Evolutionary conservation across 2,888 invertebrate species (phyloP).

Genomic region (Hermaeophaga mercurialis): DNA sequence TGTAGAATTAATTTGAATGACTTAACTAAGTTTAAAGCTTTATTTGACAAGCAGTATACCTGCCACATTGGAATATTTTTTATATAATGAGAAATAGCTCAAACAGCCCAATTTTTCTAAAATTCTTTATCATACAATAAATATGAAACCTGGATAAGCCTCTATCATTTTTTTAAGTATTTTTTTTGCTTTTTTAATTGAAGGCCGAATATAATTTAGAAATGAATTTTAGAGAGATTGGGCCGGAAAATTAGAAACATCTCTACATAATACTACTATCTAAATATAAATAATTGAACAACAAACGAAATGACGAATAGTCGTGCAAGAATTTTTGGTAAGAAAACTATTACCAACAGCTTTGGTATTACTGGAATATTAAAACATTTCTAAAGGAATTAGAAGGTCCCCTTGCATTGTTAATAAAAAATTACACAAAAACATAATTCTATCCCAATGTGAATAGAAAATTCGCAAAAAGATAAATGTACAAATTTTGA

Average conservation of each 20-base stretch:
- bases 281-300: constrained; percentile 33
- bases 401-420: background rate
- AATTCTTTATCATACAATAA: too few relatives aligned
- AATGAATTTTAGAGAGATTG: constrained; percentile 8
- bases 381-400: constrained; percentile 18
- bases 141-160: too few relatives aligned
- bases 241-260: constrained; percentile 16
- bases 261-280: constrained; percentile 21
- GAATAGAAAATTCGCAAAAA: background rate
- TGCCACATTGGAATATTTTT: constrained; percentile 30
- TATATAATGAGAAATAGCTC: constrained; percentile 19
- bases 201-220: too few relatives aligned
- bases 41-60: constrained; percentile 31
- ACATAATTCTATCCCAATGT: background rate
- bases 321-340: constrained; percentile 21
- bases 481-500: background rate
- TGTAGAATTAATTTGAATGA: constrained; percentile 29
- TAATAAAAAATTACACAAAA: constrained; percentile 6
- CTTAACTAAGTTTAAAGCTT: constrained; percentile 36
- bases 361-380: constrained; percentile 32
- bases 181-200: too few relatives aligned
- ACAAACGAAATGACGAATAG: constrained; percentile 26
- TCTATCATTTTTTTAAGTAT: too few relatives aligned
- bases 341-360: constrained; percentile 26
- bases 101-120: constrained; percentile 5